Conservation (phyloP, 2,113 vertebrate genomes). For the Castor canadensis region DNA sequence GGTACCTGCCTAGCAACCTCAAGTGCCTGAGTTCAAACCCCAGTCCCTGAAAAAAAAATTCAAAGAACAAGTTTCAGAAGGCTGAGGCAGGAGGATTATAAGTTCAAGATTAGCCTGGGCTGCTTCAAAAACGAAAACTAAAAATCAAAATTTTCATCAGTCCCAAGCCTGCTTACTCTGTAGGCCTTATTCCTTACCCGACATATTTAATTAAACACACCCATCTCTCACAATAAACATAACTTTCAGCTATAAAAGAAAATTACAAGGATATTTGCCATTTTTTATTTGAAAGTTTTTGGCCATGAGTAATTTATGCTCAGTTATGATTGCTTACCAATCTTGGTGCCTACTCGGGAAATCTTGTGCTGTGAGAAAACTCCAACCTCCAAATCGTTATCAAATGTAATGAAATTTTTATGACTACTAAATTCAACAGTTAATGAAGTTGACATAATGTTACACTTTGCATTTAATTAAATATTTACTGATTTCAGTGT, state of each 20-base stretch:
- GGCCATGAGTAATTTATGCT: not conserved
- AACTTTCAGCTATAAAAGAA: conserved; percentile 36
- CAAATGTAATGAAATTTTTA: conserved; percentile 65
- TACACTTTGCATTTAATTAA: conserved; percentile 64
- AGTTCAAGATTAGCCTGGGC: not conserved
- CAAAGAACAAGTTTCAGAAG: too few species aligned
- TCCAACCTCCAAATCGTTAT: conserved; percentile 44
- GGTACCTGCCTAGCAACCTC: too few species aligned
- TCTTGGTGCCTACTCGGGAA: conserved; percentile 8
- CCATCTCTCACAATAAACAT: not conserved
- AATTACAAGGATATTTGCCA: conserved; percentile 24
- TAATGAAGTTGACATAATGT: conserved; percentile 71
- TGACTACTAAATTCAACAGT: conserved; percentile 52
- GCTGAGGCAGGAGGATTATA: too few species aligned
- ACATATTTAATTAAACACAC: not conserved
- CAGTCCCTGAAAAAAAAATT: too few species aligned
- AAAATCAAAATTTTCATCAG: not conserved
- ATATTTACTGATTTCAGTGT: conserved; percentile 58
- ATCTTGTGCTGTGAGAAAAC: not conserved
- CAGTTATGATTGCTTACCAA: conserved; percentile 14
- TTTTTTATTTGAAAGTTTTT: conserved; percentile 60
- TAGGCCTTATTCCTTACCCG: not conserved
- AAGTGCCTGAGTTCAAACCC: too few species aligned
- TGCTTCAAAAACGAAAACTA: too few species aligned
- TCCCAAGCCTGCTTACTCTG: not conserved